phyloP scores from a whole-genome alignment of 2,888 invertebrate species.

The Electrophaes corylata region DNA sequence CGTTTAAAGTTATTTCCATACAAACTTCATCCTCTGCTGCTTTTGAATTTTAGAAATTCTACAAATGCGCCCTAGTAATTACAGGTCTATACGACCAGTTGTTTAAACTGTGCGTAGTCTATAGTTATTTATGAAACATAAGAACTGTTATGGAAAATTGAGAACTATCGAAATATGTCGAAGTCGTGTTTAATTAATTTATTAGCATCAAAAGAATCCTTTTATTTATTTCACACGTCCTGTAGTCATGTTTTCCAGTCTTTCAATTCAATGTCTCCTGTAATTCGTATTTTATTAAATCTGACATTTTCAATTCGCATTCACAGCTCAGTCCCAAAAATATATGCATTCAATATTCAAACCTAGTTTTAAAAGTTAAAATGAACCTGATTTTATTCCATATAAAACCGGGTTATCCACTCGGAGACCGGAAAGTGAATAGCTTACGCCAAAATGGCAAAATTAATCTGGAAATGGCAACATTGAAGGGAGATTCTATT shows the following conservation, averaged over 20 bases:
- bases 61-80: no score
- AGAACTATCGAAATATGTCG: no score
- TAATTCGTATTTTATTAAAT: constrained; percentile 6
- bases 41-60: no score
- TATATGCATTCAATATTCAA: constrained; percentile 16
- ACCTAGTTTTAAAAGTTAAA: constrained; percentile 13
- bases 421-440: constrained; percentile 26
- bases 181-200: no score
- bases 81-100: no score
- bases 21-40: no score
- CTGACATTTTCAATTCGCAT: constrained; percentile 13
- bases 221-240: not conserved
- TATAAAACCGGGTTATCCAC: constrained; percentile 22
- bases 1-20: no score
- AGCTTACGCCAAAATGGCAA: constrained; percentile 20
- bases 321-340: not conserved
- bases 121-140: no score
- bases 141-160: no score
- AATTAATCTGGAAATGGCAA: constrained; percentile 34
- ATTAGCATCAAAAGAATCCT: not conserved
- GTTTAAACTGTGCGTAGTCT: no score
- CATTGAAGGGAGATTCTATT: constrained; percentile 49
- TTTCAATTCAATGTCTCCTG: constrained; percentile 5
- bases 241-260: not conserved
- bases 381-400: constrained; percentile 23